Percentiles rank a stretch among this genome's conserved stretches.
These are phyloP conservation scores for Pygoscelis adeliae DNA, from an alignment of 2,113 vertebrate genomes.

Conservation along the genomic window DNA sequence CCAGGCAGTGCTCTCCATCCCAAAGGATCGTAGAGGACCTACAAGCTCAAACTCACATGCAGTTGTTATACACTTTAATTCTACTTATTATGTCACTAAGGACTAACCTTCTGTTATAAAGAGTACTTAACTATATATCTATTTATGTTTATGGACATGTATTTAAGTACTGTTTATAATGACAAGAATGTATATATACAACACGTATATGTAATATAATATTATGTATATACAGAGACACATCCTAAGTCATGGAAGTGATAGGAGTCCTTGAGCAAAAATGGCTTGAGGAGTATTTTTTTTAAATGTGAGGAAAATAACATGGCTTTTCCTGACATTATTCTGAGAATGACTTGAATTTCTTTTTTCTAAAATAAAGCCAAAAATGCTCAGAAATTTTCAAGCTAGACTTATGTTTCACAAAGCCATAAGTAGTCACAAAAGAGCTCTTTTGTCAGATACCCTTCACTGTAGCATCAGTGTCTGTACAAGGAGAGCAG, in stretches of 20 bases:
- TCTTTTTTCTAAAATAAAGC: neutral
- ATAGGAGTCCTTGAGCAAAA: neutral
- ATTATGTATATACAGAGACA: slow-evolving; percentile 13
- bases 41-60: neutral
- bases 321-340: neutral
- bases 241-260: neutral
- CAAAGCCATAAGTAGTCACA: neutral
- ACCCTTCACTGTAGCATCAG: neutral
- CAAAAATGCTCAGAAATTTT: neutral
- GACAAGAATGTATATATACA: slow-evolving; percentile 17
- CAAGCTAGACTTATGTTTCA: neutral
- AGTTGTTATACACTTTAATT: slow-evolving; percentile 15
- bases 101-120: slow-evolving; percentile 20
- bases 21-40: neutral
- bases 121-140: slow-evolving; percentile 26
- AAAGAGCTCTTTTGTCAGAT: neutral
- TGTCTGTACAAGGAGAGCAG: neutral
- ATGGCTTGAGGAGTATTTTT: neutral
- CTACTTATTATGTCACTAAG: slow-evolving; percentile 30
- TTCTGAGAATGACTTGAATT: neutral
- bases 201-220: neutral
- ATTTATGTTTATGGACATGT: slow-evolving; percentile 25
- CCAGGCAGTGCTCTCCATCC: neutral
- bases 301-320: neutral
- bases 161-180: slow-evolving; percentile 61